Conservation (phyloP, 2,888 invertebrate genomes). For the Plagodis dolabraria region DNA sequence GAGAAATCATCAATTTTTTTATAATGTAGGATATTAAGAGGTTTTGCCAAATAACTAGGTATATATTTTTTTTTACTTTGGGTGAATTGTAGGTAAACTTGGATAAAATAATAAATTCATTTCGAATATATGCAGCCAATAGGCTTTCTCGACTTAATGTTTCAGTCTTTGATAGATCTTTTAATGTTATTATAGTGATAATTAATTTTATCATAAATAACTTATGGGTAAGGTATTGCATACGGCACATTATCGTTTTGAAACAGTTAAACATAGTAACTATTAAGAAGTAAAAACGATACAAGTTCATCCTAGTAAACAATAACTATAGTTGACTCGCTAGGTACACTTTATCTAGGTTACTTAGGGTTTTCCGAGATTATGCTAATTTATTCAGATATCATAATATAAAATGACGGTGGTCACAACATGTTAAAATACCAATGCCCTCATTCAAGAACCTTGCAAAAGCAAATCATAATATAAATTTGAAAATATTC, state of each 20-base stretch:
- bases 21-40: too few relatives aligned
- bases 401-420: not conserved
- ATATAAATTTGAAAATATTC: slow-evolving; percentile 3
- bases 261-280: too few relatives aligned
- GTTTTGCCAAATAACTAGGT: too few relatives aligned
- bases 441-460: not conserved
- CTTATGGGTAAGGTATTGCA: slow-evolving; percentile 27
- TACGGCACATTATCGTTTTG: slow-evolving; percentile 31
- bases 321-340: slow-evolving; percentile 14
- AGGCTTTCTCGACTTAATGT: slow-evolving; percentile 25
- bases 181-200: not conserved
- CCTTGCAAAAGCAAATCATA: not conserved
- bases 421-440: too few relatives aligned
- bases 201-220: not conserved
- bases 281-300: too few relatives aligned
- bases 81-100: too few relatives aligned
- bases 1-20: too few relatives aligned
- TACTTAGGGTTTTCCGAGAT: slow-evolving; percentile 25
- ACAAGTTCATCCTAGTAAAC: slow-evolving; percentile 3
- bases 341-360: slow-evolving; percentile 18
- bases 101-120: slow-evolving; percentile 6
- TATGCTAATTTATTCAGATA: slow-evolving; percentile 8
- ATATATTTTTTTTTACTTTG: not conserved
- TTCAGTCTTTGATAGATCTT: slow-evolving; percentile 22
- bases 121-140: slow-evolving; percentile 19